phyloP scores from a whole-genome alignment of 2,113 vertebrate genomes.

The Pholis gunnellus region DNA sequence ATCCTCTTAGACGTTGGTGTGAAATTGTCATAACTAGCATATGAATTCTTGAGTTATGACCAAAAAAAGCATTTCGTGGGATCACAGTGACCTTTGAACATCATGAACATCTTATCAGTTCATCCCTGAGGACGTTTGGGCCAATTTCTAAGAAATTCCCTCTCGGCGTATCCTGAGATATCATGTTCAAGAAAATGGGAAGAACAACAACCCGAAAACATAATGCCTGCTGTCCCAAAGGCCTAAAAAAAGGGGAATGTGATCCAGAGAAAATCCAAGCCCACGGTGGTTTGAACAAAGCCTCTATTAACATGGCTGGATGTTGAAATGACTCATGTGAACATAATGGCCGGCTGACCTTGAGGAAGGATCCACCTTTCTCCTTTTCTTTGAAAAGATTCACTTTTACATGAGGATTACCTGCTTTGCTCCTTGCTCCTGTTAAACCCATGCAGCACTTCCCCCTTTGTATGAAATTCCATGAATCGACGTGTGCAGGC shows the following conservation, averaged over 20 bases:
- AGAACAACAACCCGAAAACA: not conserved
- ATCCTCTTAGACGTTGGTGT: not conserved
- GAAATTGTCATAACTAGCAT: not conserved
- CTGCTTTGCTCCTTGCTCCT: not conserved
- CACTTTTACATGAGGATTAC: not conserved
- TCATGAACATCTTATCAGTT: not conserved
- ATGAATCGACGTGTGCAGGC: not conserved
- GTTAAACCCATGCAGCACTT: not conserved
- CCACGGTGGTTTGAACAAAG: not conserved
- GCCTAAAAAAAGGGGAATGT: not conserved
- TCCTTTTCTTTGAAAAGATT: not conserved
- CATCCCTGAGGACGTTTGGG: not conserved
- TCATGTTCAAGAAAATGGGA: not conserved
- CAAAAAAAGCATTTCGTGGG: not conserved
- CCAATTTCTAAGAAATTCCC: not conserved
- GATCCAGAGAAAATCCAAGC: not conserved
- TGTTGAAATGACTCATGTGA: not conserved
- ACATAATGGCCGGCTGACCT: not conserved
- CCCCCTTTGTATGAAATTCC: not conserved
- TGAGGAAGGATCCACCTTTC: not conserved
- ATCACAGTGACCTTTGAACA: not conserved
- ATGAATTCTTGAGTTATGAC: not conserved
- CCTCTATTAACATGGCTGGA: constrained; percentile 1
- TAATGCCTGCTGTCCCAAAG: not conserved
- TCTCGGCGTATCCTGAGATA: not conserved